A percentile compares a stretch with the other conserved stretches of the same genome.
Evolutionary conservation across 35 echinoderm and acorn worm species (phyloP).

Genomic region (Apostichopus japonicus): DNA sequence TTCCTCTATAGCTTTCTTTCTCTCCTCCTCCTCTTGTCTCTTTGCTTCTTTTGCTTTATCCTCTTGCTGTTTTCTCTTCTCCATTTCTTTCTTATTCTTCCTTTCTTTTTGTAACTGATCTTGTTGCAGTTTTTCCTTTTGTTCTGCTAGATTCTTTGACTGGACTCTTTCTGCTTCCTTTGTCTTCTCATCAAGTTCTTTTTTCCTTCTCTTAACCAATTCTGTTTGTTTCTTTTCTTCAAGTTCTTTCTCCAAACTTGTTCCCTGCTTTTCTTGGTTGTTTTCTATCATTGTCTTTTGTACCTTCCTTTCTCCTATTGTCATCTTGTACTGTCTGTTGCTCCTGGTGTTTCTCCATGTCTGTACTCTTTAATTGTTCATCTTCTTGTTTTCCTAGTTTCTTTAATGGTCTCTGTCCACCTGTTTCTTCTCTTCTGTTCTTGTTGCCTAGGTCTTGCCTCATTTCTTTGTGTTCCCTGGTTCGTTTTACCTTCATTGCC

Average conservation of each 20-base stretch:
- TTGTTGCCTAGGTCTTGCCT: background rate
- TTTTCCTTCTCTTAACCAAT: slow-evolving; percentile 36
- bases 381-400: slow-evolving; percentile 28
- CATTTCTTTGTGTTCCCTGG: slow-evolving; percentile 20
- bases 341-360: background rate
- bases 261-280: background rate
- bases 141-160: slow-evolving; percentile 40
- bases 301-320: slow-evolving; percentile 7
- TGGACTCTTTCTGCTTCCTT: slow-evolving; percentile 26
- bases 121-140: slow-evolving; percentile 28
- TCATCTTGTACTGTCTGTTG: background rate
- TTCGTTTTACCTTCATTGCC: slow-evolving; percentile 59
- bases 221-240: slow-evolving; percentile 45
- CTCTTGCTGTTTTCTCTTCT: slow-evolving; percentile 25
- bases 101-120: slow-evolving; percentile 37
- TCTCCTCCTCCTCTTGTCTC: slow-evolving; percentile 22
- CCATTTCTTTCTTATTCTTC: slow-evolving; percentile 34
- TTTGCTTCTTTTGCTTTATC: slow-evolving; percentile 49
- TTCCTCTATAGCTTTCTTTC: background rate
- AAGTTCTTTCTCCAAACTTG: background rate
- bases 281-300: background rate
- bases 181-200: slow-evolving; percentile 32
- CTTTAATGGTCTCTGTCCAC: slow-evolving; percentile 44
- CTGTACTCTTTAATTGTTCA: slow-evolving; percentile 10
- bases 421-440: slow-evolving; percentile 28